Base-by-base conservation (phyloP, 1,140 invertebrate species). In the Drosophila simulans region DNA sequence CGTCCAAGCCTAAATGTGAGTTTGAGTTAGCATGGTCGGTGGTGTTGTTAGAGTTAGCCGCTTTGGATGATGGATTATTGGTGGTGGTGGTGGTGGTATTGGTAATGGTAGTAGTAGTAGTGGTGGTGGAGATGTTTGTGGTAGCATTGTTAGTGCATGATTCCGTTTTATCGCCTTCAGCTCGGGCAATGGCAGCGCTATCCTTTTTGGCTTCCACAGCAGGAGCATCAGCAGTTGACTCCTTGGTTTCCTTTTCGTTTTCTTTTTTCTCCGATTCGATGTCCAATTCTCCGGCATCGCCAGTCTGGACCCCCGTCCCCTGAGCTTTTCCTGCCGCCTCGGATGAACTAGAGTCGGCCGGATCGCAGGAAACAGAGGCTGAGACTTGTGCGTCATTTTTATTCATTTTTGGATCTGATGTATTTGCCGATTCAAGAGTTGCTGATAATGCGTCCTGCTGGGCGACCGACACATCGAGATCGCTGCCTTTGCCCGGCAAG, bases 1-100 rank as follows among this genome's bases (percentile, higher is more conserved):
- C 91, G 80, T 92, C 91, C 74, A 92, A 74, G 77, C 91, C 91
- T 92, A 92, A 91, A 91, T 86, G 86, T 91, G 90, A 91, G 84
- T 89, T 92, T 60, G 91, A 90, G 83, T 91, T 91, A 89, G 90
- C 82, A 91, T 90, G 92, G 77, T 93, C 92, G 66, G 73, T 77
- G 25, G 73, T 59, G 31, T 63, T 74, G 39, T 84, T 68, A 25
- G 60, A 66, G 58, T 68, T 68, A 68, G 64, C 64, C 64, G 79
- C 63, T 64, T 81, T 88, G 77, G 83, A 84, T 82, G 80, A 79
- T 82, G 83, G 84, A 84, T 88, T 91, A 71, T 81, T 83, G 65
- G 60, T 91, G 68, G 70, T 80, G 58, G 70, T 80, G 58, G 78
- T 85, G 62, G 82, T 85, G 54, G 57, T 81, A 63, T 60, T 78